Evolutionary conservation across 1,140 invertebrate species (phyloP).

Genomic region (Drusus annulatus): DNA sequence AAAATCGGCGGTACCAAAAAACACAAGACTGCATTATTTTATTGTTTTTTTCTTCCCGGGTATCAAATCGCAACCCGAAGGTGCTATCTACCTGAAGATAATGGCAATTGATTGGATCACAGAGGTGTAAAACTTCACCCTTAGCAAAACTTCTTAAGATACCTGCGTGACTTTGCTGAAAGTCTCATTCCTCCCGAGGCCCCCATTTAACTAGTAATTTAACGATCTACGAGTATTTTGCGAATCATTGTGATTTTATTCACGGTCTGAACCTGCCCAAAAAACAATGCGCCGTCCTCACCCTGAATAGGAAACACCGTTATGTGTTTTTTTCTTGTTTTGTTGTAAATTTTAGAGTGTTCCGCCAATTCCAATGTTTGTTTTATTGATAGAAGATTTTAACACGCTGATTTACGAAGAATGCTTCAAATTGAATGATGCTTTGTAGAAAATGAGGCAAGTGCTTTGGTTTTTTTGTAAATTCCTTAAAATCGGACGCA

Average conservation of each 20-base stretch:
- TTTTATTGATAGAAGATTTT: conserved; percentile 57
- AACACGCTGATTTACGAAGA: conserved; percentile 35
- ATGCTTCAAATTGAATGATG: neutral
- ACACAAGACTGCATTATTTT: too few species aligned
- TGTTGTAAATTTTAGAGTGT: conserved; percentile 9
- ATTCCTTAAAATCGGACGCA: too few species aligned
- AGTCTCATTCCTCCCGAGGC: neutral
- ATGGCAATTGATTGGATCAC: conserved; percentile 40
- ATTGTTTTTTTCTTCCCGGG: too few species aligned
- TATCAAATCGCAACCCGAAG: conserved; percentile 48
- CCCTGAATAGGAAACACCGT: conserved; percentile 19
- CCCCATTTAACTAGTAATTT: conserved; percentile 19
- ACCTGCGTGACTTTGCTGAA: conserved; percentile 44
- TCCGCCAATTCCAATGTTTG: conserved; percentile 54
- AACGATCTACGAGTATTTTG: conserved; percentile 10
- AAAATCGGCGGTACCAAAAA: too few species aligned
- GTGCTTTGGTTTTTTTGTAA: too few species aligned
- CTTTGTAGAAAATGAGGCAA: neutral
- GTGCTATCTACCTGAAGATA: conserved; percentile 25
- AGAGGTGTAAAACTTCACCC: conserved; percentile 52
- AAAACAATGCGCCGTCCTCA: conserved; percentile 23
- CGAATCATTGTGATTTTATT: conserved; percentile 34
- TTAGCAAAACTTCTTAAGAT: conserved; percentile 18
- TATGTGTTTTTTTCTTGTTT: conserved; percentile 1
- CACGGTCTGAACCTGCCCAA: conserved; percentile 1